These are phyloP conservation scores for Dicerorhinus sumatrensis DNA, from an alignment of 2,113 vertebrate species.

Conservation along the genomic window DNA sequence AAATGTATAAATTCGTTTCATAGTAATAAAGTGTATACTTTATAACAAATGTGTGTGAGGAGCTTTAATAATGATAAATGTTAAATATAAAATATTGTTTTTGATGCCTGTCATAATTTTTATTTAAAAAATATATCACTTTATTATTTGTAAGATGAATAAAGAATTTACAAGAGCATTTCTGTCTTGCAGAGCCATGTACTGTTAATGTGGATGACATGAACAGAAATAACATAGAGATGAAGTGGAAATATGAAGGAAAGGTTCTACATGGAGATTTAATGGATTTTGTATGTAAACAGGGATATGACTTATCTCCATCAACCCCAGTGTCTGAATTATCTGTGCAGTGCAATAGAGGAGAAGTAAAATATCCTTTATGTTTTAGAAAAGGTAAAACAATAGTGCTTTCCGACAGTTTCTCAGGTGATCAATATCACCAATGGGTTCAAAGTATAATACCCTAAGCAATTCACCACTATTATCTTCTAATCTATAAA, in stretches of 20 bases:
- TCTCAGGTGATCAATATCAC: background rate
- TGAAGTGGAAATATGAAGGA: slow-evolving; percentile 86
- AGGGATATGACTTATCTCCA: slow-evolving; percentile 81
- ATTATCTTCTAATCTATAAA: background rate
- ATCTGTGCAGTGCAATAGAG: slow-evolving; percentile 82
- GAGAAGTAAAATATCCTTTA: slow-evolving; percentile 85
- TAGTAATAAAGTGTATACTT: background rate
- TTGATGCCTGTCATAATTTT: background rate
- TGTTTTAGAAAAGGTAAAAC: slow-evolving; percentile 86
- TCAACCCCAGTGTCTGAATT: slow-evolving; percentile 61
- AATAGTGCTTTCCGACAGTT: background rate
- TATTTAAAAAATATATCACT: background rate
- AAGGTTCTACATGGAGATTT: slow-evolving; percentile 87
- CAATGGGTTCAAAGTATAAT: background rate
- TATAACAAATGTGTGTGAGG: background rate
- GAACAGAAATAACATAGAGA: slow-evolving; percentile 82
- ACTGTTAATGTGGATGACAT: slow-evolving; percentile 70
- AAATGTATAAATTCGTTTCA: background rate
- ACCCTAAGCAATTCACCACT: background rate
- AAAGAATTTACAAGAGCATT: background rate
- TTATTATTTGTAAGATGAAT: background rate
- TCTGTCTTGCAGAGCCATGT: slow-evolving; percentile 86
- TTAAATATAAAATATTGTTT: background rate
- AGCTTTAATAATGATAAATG: background rate
- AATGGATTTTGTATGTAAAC: slow-evolving; percentile 88